Percentiles rank a stretch among this genome's conserved stretches.
Evolutionary conservation across 2,888 invertebrate genomes (phyloP).

Genomic region (Neuroscelio doddi): DNA sequence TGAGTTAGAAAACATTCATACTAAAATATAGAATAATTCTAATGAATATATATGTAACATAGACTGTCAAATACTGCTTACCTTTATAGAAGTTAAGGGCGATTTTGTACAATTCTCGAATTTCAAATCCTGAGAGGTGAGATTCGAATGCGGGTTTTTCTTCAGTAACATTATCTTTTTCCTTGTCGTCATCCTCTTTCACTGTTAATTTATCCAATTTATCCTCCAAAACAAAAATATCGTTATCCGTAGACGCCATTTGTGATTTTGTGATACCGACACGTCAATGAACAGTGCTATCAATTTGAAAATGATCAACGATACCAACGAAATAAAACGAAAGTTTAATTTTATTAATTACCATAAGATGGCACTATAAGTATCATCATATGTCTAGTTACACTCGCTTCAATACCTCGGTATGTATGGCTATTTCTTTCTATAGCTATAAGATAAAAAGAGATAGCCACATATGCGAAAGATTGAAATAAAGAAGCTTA

Average conservation of each 20-base stretch:
- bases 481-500: too few relatives aligned
- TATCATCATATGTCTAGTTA: too few relatives aligned
- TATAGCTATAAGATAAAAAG: too few relatives aligned
- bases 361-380: too few relatives aligned
- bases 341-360: too few relatives aligned
- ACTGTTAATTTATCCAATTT: constrained; percentile 58
- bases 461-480: too few relatives aligned
- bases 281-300: constrained; percentile 52
- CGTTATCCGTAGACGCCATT: constrained; percentile 65
- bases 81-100: constrained; percentile 96
- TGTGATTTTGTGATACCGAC: constrained; percentile 55
- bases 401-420: too few relatives aligned
- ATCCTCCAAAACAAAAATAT: constrained; percentile 55
- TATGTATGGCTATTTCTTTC: too few relatives aligned
- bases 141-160: constrained; percentile 56
- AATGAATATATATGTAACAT: not conserved
- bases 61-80: constrained; percentile 69
- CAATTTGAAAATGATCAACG: constrained; percentile 13
- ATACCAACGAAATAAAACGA: not conserved
- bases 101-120: constrained; percentile 87
- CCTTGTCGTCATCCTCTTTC: constrained; percentile 41
- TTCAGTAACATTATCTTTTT: constrained; percentile 41
- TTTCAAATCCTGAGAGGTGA: constrained; percentile 69
- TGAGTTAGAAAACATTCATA: too few relatives aligned
- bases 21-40: too few relatives aligned